Base-by-base conservation (phyloP, 2,113 vertebrate genomes). In the Penelope pileata region DNA sequence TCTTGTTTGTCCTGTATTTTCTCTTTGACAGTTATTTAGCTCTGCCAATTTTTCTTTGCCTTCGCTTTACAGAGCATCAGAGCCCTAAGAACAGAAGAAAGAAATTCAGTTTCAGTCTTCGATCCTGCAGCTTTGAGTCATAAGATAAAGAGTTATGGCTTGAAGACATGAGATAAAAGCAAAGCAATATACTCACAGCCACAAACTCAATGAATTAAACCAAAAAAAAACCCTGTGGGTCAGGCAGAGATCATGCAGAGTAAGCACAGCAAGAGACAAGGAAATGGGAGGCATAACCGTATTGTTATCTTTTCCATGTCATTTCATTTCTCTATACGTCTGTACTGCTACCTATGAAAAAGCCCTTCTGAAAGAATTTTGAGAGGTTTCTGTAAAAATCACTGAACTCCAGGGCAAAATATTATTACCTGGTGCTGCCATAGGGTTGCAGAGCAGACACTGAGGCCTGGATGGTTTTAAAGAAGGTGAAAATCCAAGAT, bases 151-250 rank as follows among this genome's bases (percentile, higher is more conserved):
- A 94, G 74, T 47, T 93, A 87, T 66, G 75, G 58, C 86, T 95
- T 51, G 67, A 87, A 94, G 91, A 91, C 89, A 94, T 6, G 84
- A 95, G 86, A 96, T 93, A 94, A 96, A 94, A 91, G 91, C 74
- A 83, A 87, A 92, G 94, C 89, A 92, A 91, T 95, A 94, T 79
- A 93, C 81, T 79, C 81, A 42, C 30, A 91, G 66, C 64, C 92
- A 95, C 86, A 91, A 86, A 91, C 50, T 64, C 88, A 73, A 73
- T 82, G 81, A 93, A 96, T 89, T 94, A 91, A 93, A 90, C 62
- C 34, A 80, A 11, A 53, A 69, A 87, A 93, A 93, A 23, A 11
- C 4, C 26, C 84, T 66, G 69, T 53, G 94, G 95, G 93, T 95
- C 94, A 97, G 62, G 63, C 74, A 92, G 81, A 95, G 95, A 96